Percentiles rank a stretch among this genome's conserved stretches.
Conservation (phyloP, 1,140 invertebrate genomes). For the Homalodisca vitripennis region DNA sequence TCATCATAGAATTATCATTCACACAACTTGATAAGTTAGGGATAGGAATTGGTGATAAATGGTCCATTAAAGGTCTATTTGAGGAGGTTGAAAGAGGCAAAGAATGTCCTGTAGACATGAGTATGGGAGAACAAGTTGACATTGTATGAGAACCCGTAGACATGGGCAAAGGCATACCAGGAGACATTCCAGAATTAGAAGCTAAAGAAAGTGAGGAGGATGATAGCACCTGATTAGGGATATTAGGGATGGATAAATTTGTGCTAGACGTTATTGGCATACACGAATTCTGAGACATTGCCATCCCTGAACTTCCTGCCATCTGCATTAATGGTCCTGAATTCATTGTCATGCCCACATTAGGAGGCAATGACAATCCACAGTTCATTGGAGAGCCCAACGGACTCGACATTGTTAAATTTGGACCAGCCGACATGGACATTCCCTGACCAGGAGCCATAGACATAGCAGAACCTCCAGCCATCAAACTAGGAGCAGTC, state of each 20-base stretch:
- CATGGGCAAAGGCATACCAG: neutral
- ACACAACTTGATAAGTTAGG: slow-evolving; percentile 4
- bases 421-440: neutral
- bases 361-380: neutral
- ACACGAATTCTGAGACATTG: slow-evolving; percentile 3
- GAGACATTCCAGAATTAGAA: neutral
- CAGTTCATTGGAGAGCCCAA: neutral
- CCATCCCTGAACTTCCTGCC: neutral
- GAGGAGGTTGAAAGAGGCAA: neutral
- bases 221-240: neutral
- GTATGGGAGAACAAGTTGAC: slow-evolving; percentile 2
- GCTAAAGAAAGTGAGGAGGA: neutral
- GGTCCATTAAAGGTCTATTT: slow-evolving; percentile 7
- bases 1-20: slow-evolving; percentile 5
- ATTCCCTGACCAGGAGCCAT: neutral
- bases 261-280: slow-evolving; percentile 10
- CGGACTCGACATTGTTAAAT: neutral
- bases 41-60: slow-evolving; percentile 1
- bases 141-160: neutral
- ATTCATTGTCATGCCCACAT: slow-evolving; percentile 5
- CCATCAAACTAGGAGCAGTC: neutral
- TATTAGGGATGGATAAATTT: slow-evolving; percentile 17
- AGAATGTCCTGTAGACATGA: neutral
- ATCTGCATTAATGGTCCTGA: neutral
- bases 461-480: neutral